These are phyloP conservation scores for Entomobrya multifasciata DNA, from an alignment of 2,888 invertebrate species.

Conservation along the genomic window DNA sequence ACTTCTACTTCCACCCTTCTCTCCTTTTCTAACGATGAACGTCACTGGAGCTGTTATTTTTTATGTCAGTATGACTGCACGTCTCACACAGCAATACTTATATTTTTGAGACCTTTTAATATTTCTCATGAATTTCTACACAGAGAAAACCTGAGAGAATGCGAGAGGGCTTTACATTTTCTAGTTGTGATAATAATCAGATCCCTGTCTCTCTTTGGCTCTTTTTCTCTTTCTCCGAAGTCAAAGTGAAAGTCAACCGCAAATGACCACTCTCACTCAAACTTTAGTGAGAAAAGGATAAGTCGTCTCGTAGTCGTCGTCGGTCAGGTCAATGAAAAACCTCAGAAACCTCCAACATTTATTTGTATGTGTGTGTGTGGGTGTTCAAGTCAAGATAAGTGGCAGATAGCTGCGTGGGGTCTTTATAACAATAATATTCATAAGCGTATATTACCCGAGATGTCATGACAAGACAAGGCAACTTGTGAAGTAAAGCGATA, in stretches of 20 bases:
- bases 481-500: neutral
- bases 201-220: slow-evolving; percentile 45
- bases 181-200: slow-evolving; percentile 59
- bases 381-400: slow-evolving; percentile 44
- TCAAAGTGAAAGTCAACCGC: slow-evolving; percentile 60
- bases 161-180: slow-evolving; percentile 41
- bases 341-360: slow-evolving; percentile 34
- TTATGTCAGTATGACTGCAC: slow-evolving; percentile 9
- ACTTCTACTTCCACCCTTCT: neutral
- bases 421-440: slow-evolving; percentile 58
- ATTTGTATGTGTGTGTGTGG: slow-evolving; percentile 22
- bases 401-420: slow-evolving; percentile 59
- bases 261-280: slow-evolving; percentile 64
- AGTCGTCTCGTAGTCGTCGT: too few relatives aligned
- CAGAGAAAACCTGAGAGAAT: neutral
- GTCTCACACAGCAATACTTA: neutral
- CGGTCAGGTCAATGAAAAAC: slow-evolving; percentile 63
- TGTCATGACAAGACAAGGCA: neutral
- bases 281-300: slow-evolving; percentile 32
- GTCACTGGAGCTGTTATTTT: slow-evolving; percentile 15
- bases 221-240: neutral
- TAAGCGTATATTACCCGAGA: slow-evolving; percentile 30
- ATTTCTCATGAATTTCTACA: slow-evolving; percentile 27
- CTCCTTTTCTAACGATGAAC: neutral
- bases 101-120: slow-evolving; percentile 45